Base-by-base conservation (phyloP, 1,140 invertebrate species). In the Mya arenaria region DNA sequence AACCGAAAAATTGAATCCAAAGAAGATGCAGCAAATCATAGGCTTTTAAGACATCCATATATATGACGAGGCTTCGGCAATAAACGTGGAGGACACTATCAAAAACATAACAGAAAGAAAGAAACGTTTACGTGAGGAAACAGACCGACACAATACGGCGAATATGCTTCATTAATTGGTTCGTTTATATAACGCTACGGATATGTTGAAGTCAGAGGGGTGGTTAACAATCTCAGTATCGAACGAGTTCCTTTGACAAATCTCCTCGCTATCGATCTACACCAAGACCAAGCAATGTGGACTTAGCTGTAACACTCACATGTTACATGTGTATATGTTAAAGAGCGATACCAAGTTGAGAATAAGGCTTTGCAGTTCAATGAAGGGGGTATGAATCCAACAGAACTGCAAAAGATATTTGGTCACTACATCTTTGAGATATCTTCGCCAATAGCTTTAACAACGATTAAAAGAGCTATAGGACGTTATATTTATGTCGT, bases 51-150 rank as follows among this genome's bases (percentile, higher is more conserved):
- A 68, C 32, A 28, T 82, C 5, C 34, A 55, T 10, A 60, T 30
- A 15, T 82, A 82, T 36, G 79, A 82, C 52, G 71, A 73, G 37
- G 34, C 79, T 5, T 17, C 73, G 4, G 73, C 79, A 30, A 37
- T 82, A 4, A 44, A 82, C n/a, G 79, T 82, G 1, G 79, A 82
- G 60, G 73, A 74, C 10, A 74, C 62, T 6, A 69, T 82, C 25
- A 56, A 82, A 1, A 72, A 73, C 23, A 66, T 82, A 15, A 39
- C 68, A 39, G 79, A 82, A 36, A 37, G 79, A 1, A 69, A 68
- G 17, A 73, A 74, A 41, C n/a, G 30, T 3, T n/a, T 82, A 34
- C 79, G 73, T 41, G 15, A 39, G 13, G 79, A 82, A 36, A n/a
- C 73, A 17, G 79, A 82, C 58, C 65, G 13, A 23, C 73, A 82